phyloP scores from a whole-genome alignment of 2,113 vertebrate species.

The Pseudonaja textilis region DNA sequence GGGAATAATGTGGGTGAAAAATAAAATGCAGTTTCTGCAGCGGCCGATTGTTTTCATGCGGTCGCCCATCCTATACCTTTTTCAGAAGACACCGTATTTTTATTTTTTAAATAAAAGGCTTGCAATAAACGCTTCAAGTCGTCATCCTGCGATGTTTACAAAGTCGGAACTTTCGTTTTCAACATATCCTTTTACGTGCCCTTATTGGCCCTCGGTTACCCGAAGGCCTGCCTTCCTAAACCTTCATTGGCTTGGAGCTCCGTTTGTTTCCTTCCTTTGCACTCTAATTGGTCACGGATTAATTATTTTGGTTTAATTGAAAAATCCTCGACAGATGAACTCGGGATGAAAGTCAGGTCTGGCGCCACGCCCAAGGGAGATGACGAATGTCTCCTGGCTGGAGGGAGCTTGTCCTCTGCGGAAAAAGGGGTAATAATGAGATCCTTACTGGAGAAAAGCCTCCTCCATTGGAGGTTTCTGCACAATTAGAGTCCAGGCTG shows the following conservation, averaged over 20 bases:
- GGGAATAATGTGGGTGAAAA: not conserved
- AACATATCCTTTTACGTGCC: too few relatives aligned
- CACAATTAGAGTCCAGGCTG: not conserved
- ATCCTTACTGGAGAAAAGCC: not conserved
- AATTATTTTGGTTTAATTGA: constrained; percentile 8
- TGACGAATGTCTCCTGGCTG: not conserved
- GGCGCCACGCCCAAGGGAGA: not conserved
- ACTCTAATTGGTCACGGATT: not conserved
- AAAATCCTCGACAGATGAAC: not conserved
- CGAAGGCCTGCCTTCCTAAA: not conserved
- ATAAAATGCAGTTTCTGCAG: not conserved
- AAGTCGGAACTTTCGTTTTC: not conserved
- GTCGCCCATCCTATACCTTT: not conserved
- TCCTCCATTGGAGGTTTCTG: not conserved
- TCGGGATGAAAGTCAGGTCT: not conserved
- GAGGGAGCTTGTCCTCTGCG: not conserved
- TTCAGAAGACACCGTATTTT: not conserved
- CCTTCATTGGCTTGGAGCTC: not conserved
- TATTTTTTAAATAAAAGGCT: too few relatives aligned
- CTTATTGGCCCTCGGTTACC: not conserved
- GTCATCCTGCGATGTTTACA: not conserved
- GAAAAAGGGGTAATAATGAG: not conserved
- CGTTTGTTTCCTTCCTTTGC: not conserved
- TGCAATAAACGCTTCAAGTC: not conserved
- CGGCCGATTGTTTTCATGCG: too few relatives aligned